phyloP scores from a whole-genome alignment of 2,113 vertebrate genomes.

The Hippocampus zosterae region DNA sequence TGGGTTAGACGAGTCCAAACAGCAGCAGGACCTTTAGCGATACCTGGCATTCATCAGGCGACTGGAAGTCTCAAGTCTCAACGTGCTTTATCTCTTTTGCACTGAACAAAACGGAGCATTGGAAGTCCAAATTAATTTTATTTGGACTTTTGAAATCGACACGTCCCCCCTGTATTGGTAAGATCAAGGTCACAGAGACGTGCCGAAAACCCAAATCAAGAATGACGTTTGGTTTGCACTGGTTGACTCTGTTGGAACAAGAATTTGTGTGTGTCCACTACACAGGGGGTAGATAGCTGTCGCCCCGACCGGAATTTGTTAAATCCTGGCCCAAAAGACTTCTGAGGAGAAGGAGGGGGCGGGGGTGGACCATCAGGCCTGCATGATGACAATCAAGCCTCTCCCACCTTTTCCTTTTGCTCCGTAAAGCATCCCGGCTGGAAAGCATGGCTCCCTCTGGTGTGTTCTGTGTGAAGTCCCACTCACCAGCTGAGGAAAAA shows the following conservation, averaged over 20 bases:
- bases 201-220: not conserved
- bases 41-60: conserved; percentile 63
- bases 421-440: conserved; percentile 54
- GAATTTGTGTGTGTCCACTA: conserved; percentile 24
- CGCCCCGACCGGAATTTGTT: conserved; percentile 29
- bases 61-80: conserved; percentile 20
- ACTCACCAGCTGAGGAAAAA: conserved; percentile 66
- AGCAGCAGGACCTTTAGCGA: conserved; percentile 46
- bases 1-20: conserved; percentile 59
- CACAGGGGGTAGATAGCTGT: conserved; percentile 26
- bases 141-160: not conserved
- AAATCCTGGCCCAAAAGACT: conserved; percentile 32
- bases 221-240: conserved; percentile 11
- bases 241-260: conserved; percentile 24
- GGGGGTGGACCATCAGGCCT: conserved; percentile 40
- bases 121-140: not conserved
- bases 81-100: conserved; percentile 18
- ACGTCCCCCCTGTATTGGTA: not conserved
- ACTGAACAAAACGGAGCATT: not conserved
- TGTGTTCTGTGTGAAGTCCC: conserved; percentile 62
- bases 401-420: conserved; percentile 45
- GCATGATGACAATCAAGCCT: conserved; percentile 49
- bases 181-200: not conserved
- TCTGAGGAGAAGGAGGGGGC: conserved; percentile 3
- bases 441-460: conserved; percentile 58